Evolutionary conservation across 2,113 vertebrate species (phyloP).

Genomic region (Morone saxatilis): DNA sequence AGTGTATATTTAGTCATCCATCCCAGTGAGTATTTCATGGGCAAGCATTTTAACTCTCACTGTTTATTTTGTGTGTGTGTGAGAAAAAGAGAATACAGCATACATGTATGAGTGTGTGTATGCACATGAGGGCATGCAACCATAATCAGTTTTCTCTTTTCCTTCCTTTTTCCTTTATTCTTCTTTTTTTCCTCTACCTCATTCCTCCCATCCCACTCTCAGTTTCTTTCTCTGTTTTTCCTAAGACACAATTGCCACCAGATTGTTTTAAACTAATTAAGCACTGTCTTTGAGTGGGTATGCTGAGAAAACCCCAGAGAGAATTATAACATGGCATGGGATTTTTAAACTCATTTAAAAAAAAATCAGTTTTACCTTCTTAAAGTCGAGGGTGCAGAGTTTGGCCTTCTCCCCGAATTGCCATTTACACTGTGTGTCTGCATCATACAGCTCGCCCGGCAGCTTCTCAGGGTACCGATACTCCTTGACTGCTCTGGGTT

Average conservation of each 20-base stretch:
- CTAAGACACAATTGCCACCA: slow-evolving; percentile 19
- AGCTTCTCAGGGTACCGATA: slow-evolving; percentile 90
- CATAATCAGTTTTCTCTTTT: slow-evolving; percentile 40
- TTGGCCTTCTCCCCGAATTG: slow-evolving; percentile 94
- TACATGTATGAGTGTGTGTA: neutral
- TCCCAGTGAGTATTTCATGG: slow-evolving; percentile 63
- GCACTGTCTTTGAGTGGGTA: slow-evolving; percentile 6
- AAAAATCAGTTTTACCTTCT: slow-evolving; percentile 86
- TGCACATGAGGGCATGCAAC: slow-evolving; percentile 33
- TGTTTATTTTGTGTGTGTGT: slow-evolving; percentile 53
- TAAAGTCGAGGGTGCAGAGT: slow-evolving; percentile 91
- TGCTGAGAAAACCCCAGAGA: slow-evolving; percentile 23
- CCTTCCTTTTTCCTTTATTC: slow-evolving; percentile 40
- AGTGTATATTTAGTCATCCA: slow-evolving; percentile 78
- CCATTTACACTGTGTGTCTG: slow-evolving; percentile 94
- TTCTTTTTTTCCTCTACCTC: slow-evolving; percentile 50
- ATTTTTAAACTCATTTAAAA: slow-evolving; percentile 13
- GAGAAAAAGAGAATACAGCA: neutral
- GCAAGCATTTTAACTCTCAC: slow-evolving; percentile 30
- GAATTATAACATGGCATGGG: slow-evolving; percentile 1
- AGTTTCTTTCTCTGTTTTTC: slow-evolving; percentile 4
- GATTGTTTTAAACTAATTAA: slow-evolving; percentile 29
- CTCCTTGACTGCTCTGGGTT: slow-evolving; percentile 86
- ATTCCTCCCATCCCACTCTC: slow-evolving; percentile 33
- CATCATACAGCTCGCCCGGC: slow-evolving; percentile 91